These are phyloP conservation scores for Hyposoter dolosus DNA, from an alignment of 2,888 invertebrate genomes.

Conservation along the genomic window DNA sequence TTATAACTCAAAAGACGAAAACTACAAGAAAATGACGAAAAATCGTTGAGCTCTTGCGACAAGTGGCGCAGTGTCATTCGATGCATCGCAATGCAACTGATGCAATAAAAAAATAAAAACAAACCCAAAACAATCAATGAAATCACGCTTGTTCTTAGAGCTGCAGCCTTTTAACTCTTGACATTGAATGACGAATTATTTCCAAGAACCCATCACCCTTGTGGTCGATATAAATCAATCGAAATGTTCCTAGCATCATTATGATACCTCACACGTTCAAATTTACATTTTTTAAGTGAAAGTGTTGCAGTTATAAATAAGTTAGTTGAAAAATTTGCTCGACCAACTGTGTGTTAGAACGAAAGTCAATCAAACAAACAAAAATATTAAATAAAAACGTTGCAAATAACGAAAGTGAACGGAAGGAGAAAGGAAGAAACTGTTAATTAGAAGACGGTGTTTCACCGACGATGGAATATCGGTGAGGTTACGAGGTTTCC, in stretches of 20 bases:
- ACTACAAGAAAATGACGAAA: conserved; percentile 11
- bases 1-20: conserved; percentile 31
- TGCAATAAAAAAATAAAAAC: conserved; percentile 22
- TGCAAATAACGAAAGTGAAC: conserved; percentile 25
- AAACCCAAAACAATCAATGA: not conserved
- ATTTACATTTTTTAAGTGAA: conserved; percentile 39
- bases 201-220: conserved; percentile 18
- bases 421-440: conserved; percentile 58
- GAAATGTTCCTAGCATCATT: conserved; percentile 46
- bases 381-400: conserved; percentile 67
- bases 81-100: conserved; percentile 44
- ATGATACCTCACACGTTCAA: conserved; percentile 17
- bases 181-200: conserved; percentile 30
- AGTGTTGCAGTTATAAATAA: conserved; percentile 26
- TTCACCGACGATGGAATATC: conserved; percentile 83
- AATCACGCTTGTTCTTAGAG: conserved; percentile 21
- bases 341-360: not conserved
- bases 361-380: conserved; percentile 7
- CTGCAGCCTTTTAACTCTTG: conserved; percentile 34
- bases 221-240: conserved; percentile 14
- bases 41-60: conserved; percentile 32
- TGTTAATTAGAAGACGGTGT: conserved; percentile 61
- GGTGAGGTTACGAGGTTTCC: conserved; percentile 84
- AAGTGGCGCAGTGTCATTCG: conserved; percentile 39
- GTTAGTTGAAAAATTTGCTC: conserved; percentile 6